A percentile compares a stretch with the other conserved stretches of the same genome.
phyloP scores from a whole-genome alignment of 2,888 invertebrate genomes.

The Germaria angustata region DNA sequence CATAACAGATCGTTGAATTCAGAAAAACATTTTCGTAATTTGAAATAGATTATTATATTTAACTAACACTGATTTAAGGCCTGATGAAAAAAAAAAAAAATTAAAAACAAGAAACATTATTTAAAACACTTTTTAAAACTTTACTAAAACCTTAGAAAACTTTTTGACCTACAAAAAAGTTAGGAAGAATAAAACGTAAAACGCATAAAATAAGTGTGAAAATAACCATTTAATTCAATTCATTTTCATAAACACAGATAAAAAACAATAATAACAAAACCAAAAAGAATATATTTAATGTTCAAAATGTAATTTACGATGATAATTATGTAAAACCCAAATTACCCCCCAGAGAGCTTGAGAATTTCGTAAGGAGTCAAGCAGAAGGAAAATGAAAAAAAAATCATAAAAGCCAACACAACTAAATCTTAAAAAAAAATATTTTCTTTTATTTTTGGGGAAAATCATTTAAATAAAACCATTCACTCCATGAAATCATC shows the following conservation, averaged over 20 bases:
- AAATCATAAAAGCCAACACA: background rate
- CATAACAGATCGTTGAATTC: too few relatives aligned
- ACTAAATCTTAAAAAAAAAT: constrained; percentile 16
- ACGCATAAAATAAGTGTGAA: constrained; percentile 63
- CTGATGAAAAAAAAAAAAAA: too few relatives aligned
- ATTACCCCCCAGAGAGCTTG: constrained; percentile 76
- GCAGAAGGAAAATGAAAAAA: background rate
- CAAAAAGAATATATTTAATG: constrained; percentile 55
- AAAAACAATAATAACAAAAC: constrained; percentile 9
- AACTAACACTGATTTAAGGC: too few relatives aligned
- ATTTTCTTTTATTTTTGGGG: background rate
- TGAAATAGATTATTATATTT: too few relatives aligned
- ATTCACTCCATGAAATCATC: constrained; percentile 33
- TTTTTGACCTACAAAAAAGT: constrained; percentile 46
- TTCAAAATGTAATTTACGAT: constrained; percentile 75
- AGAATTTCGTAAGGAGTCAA: constrained; percentile 15
- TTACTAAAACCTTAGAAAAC: constrained; percentile 26
- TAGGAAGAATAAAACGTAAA: constrained; percentile 26
- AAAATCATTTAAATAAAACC: constrained; percentile 58
- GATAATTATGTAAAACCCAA: constrained; percentile 76
- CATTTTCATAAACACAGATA: constrained; percentile 75
- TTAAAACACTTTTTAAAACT: constrained; percentile 38
- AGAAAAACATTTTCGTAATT: too few relatives aligned
- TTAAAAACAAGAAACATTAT: constrained; percentile 9
- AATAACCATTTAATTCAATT: constrained; percentile 75